A percentile compares a stretch with the other conserved stretches of the same genome.
Evolutionary conservation across 92 coral and sea anemone species (phyloP).

Genomic region (Diadumene lineata): DNA sequence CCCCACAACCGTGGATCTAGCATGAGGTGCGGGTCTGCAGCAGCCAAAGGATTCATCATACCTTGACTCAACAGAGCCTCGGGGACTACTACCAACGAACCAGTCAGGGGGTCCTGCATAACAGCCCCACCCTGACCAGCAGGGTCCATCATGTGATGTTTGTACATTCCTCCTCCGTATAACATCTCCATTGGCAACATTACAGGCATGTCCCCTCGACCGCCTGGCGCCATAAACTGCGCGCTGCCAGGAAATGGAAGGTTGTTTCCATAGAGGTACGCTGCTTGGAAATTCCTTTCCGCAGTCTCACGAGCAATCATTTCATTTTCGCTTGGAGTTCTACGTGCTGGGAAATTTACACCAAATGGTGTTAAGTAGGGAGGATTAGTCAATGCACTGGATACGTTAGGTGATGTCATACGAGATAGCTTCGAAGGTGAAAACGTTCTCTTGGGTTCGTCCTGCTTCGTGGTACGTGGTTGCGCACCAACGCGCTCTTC

Average conservation of each 20-base stretch:
- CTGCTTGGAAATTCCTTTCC: conserved; percentile 17
- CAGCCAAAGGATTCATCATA: conserved; percentile 40
- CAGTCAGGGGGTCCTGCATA: conserved; percentile 71
- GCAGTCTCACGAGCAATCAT: conserved; percentile 21
- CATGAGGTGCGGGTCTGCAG: conserved; percentile 33
- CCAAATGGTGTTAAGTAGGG: conserved; percentile 25
- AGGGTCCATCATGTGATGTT: conserved; percentile 66
- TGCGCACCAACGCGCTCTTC: conserved; percentile 21
- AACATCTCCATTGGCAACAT: conserved; percentile 44
- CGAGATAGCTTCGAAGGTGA: conserved; percentile 31
- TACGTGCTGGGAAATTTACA: conserved; percentile 15
- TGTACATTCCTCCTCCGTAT: conserved; percentile 30
- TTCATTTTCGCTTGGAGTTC: conserved; percentile 24
- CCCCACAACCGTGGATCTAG: conserved; percentile 64
- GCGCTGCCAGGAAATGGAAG: conserved; percentile 34
- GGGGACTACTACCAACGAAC: conserved; percentile 56
- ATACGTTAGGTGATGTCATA: conserved; percentile 22
- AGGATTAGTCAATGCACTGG: neutral
- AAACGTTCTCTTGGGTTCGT: conserved; percentile 22
- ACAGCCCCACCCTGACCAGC: conserved; percentile 59
- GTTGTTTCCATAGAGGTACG: conserved; percentile 45
- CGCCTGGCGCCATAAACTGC: conserved; percentile 43
- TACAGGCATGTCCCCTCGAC: conserved; percentile 42
- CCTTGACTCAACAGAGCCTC: conserved; percentile 45
- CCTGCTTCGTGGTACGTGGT: conserved; percentile 2